Evolutionary conservation across 2,888 invertebrate genomes (phyloP), one percentile per base, ranked within the genome.

Genomic region (Carabus problematicus): DNA sequence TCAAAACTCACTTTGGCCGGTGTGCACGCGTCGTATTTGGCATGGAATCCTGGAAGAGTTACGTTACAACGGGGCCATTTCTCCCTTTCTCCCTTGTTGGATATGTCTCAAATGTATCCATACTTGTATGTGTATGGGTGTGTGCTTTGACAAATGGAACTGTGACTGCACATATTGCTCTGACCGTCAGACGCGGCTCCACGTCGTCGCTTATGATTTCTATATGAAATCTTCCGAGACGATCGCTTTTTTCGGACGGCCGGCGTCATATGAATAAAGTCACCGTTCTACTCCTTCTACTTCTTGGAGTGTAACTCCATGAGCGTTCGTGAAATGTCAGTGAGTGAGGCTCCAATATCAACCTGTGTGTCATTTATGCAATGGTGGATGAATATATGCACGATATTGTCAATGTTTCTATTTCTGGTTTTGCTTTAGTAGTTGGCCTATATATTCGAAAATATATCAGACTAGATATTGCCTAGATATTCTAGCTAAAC

Each of bases 101-200:
- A 6, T 29, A 6, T 29, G 29, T 29, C 29, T 29, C 29, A 29
- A 29, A 29, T 29, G 29, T 29, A 29, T 29, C 29, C 6, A 29
- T 6, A 29, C 29, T 2, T 29, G 6, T 6, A 6, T 19, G 45
- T 47, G 19, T 41, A 61, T 63, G 43, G 58, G 64, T 62, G 47
- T 63, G 71, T 66, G 63, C 61, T 72, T 73, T 75, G 74, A 75
- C 73, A 74, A 75, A 75, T 75, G 74, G 73, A 74, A 71, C 72
- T 71, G 73, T 71, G 74, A 72, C 16, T 60, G 60, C 67, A 67
- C 67, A 67, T 67, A 67, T 67, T 67, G 67, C 12, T 54, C 54
- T 42, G 60, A 60, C 67, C 43, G 67, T 64, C 64, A 56, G 59
- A 40, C 59, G 41, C 18, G 18, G 12, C 40, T 2, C 2, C 29